Evolutionary conservation across 2,113 vertebrate species (phyloP).

Genomic region (Pseudorectes ferrugineus): DNA sequence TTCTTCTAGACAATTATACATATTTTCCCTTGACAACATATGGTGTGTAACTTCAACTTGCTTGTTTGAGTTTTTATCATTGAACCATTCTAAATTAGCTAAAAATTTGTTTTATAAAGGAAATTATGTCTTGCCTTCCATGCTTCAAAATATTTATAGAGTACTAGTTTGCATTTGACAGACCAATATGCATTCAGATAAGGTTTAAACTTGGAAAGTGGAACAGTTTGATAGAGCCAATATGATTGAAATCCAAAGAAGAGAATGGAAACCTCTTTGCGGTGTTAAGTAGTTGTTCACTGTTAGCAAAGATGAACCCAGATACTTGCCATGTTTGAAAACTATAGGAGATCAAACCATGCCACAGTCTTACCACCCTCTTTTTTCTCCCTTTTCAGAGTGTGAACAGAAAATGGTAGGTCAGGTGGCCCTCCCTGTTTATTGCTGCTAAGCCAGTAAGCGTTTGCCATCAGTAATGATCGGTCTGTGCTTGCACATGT

Average conservation of each 20-base stretch:
- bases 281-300: neutral
- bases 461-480: neutral
- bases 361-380: neutral
- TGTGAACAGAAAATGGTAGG: neutral
- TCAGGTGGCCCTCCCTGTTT: neutral
- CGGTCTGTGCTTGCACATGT: neutral
- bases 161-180: neutral
- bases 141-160: neutral
- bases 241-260: neutral
- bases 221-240: neutral
- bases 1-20: neutral
- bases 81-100: neutral
- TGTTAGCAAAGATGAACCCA: neutral
- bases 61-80: neutral
- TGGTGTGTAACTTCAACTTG: neutral
- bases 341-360: neutral
- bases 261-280: neutral
- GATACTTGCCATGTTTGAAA: neutral
- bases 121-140: neutral
- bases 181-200: neutral
- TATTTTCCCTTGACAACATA: neutral
- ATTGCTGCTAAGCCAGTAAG: neutral
- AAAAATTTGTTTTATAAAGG: neutral
- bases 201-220: neutral
- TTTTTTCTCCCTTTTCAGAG: neutral